phyloP scores from a whole-genome alignment of 1,140 invertebrate genomes.

The Drosophila varians region DNA sequence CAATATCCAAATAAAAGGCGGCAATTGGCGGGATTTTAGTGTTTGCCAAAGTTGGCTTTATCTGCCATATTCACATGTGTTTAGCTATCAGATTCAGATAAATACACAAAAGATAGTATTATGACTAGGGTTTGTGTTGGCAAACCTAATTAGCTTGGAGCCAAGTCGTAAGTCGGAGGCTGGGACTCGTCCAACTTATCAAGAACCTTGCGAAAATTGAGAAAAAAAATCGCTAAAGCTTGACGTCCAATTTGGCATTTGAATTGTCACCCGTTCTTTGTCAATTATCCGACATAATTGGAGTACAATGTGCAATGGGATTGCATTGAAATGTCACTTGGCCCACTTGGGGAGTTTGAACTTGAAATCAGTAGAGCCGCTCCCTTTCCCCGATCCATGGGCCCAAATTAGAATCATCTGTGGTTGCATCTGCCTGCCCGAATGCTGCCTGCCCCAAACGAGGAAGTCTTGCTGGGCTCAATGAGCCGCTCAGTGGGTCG shows the following conservation, averaged over 20 bases:
- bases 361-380: conserved; percentile 42
- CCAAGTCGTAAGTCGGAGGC: conserved; percentile 18
- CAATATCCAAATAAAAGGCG: conserved; percentile 13
- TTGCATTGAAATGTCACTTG: conserved; percentile 44
- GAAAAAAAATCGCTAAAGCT: conserved; percentile 6
- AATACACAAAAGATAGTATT: not conserved
- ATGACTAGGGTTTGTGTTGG: conserved; percentile 37
- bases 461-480: conserved; percentile 76
- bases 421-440: not conserved
- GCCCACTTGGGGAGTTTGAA: conserved; percentile 61
- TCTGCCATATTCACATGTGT: conserved; percentile 1
- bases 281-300: conserved; percentile 70
- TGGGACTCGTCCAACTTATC: conserved; percentile 23
- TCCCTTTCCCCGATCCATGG: conserved; percentile 1
- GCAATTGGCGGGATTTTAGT: not conserved
- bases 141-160: conserved; percentile 65
- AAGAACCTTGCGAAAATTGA: conserved; percentile 44
- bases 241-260: conserved; percentile 52
- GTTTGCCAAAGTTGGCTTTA: conserved; percentile 6
- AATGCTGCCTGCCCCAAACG: conserved; percentile 36
- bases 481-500: conserved; percentile 57
- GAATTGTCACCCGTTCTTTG: conserved; percentile 73
- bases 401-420: conserved; percentile 27
- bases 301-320: conserved; percentile 60
- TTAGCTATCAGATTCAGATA: conserved; percentile 21